Base-by-base conservation (phyloP, 1,140 invertebrate genomes). In the Bombus huntii region DNA sequence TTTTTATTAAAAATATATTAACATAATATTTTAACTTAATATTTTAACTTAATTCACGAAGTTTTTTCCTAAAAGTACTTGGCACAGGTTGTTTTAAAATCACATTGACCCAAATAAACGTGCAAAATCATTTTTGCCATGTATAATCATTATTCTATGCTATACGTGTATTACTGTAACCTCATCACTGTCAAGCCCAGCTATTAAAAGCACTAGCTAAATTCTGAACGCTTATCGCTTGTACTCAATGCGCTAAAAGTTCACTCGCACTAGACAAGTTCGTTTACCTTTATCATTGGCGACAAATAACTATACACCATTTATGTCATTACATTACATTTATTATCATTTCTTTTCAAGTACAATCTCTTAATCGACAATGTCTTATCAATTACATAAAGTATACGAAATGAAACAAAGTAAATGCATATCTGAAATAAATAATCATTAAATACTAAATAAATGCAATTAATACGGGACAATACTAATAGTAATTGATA, bases 21-120 rank as follows among this genome's bases (percentile, higher is more conserved):
- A 34, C 34, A 0, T 37, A 37, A 37, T 5, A 37, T 37, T 0
- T 37, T 37, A 5, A 6, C 4, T 39, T 39, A 39, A 59, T 28
- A 28, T 28, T 0, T 66, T 31, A 31, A 31, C 0, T 15, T 18
- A 18, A 18, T 31, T 6, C 15, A 3, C 0, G 6, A 66, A 18
- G 9, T 34, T 12, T 12, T n/a, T 66, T 2, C 1, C 1, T 1
- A 2, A 34, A 34, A 34, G 9, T 22, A 34, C 1, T 66, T 22
- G 1, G 31, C 1, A 18, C 31, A 34, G 8, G 18, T 34, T 9
- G 31, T 66, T 66, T 12, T 1, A 39, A 39, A 39, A 39, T 13
- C 34, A 37, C 12, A 39, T 12, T 4, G 10, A 39, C 2, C 25
- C 10, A 70, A 39, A 70, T 13, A 70, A 39, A 12, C 1, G 4